Evolutionary conservation across 2,797 vertebrate genomes (phyloP), one percentile per base, ranked within the genome.

Genomic region (Microctenopoma stevenorrisi): DNA sequence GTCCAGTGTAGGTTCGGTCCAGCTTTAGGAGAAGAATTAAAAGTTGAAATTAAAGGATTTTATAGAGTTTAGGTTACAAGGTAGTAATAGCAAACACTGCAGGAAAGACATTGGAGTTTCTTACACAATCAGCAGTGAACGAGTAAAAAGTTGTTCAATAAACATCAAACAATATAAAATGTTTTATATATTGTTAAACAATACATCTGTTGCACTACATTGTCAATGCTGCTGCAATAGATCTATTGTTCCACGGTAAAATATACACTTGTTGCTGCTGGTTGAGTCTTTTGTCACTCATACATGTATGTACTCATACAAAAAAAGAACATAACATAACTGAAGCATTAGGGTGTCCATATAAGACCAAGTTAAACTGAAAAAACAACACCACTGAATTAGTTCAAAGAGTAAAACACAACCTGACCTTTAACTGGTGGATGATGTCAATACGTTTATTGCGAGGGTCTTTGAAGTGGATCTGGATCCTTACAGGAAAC

Each of bases 381-480:
- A 22, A 22, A 22, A 22, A 22, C 22, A 22, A 22, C 22, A 22
- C 22, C 22, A 22, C 22, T 22, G 22, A 22, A 22, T 22, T 22
- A 22, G 22, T 22, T 22, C 22, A 22, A 22, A 22, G 22, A 22
- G 22, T 22, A 22, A 22, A 22, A 22, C 22, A 22, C 22, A 22
- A 22, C 22, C 22, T 22, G 28, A 99, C 98, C 97, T 99, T 99
- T 76, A 99, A 88, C 81, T 98, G 96, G 90, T 99, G 98, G 88
- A 99, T 99, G 92, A 99, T 98, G 90, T 99, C 98, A 15, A 99
- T 96, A 83, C 98, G 95, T 91, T 99, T 99, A 95, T 99, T 99
- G 85, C 97, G 96, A 82, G 94, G 95, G 84, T 99, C 98, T 93
- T 98, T 98, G 92, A 99, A 99, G 88, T 99, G 98, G 87, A 99